Evolutionary conservation across 2,888 invertebrate species (phyloP), one percentile per base, ranked within the genome.

Genomic region (Labia minor): DNA sequence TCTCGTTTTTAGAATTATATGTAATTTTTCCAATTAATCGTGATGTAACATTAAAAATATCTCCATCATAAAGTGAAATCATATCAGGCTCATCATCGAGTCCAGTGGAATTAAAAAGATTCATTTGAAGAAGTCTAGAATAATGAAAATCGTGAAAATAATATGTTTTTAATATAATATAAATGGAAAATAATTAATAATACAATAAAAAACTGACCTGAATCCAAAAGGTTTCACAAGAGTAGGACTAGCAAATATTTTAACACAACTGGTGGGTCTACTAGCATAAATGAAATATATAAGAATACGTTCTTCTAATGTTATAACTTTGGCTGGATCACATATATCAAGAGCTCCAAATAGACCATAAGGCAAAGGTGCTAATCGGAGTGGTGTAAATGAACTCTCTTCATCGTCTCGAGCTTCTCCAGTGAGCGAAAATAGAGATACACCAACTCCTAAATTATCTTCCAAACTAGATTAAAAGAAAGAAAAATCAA

Each of bases 241-340:
- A 74, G 86, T 90, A 68, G 86, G 86, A 69, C 94, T 91, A 67
- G 89, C 88, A 76, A 99, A 95, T 72, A 97, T 94, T 78, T 99
- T 99, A 0, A 98, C 92, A 75, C 98, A 99, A 76, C 97, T 98
- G 0, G 96, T 92, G 0, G 96, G 93, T 76, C 89, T 87, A 72
- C 95, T 95, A 74, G 95, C 95, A 74, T 99, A 99, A 77, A 97
- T 98, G 78, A 95, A 97, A 76, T 96, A 99, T 19, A 99, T 76
- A 0, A 98, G 78, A 3, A 97, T 85, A 63, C 97, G 82, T 75
- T 97, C 95, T 76, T 94, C 91, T 1, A 99, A 85, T 1, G 84
- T 83, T 16, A 99, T 86, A 75, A 92, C 90, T 79, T 99, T 99
- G 66, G 89, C 88, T 1, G 95, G 90, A 75, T 96, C 95, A 77